Base-by-base conservation (phyloP, 2,797 vertebrate species). In the Anguilla pacifica region DNA sequence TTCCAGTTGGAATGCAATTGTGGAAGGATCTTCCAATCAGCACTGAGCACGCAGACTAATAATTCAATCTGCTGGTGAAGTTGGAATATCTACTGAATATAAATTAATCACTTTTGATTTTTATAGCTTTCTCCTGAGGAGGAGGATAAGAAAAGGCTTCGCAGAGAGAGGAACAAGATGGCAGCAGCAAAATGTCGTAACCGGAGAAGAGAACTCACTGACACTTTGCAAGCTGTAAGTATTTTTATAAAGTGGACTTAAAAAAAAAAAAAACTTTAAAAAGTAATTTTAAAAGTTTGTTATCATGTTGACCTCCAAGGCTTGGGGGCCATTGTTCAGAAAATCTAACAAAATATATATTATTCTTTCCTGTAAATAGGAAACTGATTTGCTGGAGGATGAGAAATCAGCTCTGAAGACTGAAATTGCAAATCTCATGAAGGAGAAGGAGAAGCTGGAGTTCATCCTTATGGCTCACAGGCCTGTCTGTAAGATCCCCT, bases 391-490 rank as follows among this genome's bases (percentile, higher is more conserved):
- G 85, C 93, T 99, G 17, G 98, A 99, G 91, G 98, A 99, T 83
- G 97, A 99, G 88, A 99, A 98, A 92, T 98, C 98, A 0, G 91
- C 89, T n/a, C 94, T 99, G 92, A 97, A 99, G 94, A 97, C 96
- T 0, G 98, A 99, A 93, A 99, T 99, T 0, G 96, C 97, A 55
- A 97, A 96, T 90, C 95, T 99, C 87, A 94, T 99, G 91, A 99
- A 99, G 91, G 98, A 99, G 93, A 99, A 99, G 88, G 98, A 99
- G 89, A 97, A 97, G 88, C 96, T 99, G 0, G 98, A 99, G 95
- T 99, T 99, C 89, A 98, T 99, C 86, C 94, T 99, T 90, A 97
- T 97, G 0, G 98, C 98, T 2, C 98, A 99, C 91, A 97, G 95
- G 7, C 98, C 98, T 0, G 97, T 97, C 91, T 99, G 98, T 96